Conservation (phyloP, 2,888 invertebrate species). For the Nycteola revayana region DNA sequence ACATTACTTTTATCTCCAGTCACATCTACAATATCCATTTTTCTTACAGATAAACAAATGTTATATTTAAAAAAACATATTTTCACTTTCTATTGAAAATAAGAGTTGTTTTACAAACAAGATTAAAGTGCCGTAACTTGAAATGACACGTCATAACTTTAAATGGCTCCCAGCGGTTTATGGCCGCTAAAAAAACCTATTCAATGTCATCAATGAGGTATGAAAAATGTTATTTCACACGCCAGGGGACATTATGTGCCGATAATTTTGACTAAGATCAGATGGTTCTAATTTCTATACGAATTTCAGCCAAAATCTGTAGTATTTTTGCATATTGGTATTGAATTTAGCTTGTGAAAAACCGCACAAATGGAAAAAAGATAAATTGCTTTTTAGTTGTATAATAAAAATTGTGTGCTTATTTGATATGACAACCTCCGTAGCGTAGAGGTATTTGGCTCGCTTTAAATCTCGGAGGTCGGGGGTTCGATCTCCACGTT, state of each 20-base stretch:
- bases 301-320: too few species aligned
- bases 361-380: too few species aligned
- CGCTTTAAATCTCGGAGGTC: too few species aligned
- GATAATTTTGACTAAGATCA: too few species aligned
- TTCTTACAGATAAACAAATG: slow-evolving; percentile 6
- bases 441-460: too few species aligned
- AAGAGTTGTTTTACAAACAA: slow-evolving; percentile 16
- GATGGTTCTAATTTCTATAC: too few species aligned
- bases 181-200: slow-evolving; percentile 31
- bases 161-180: slow-evolving; percentile 31
- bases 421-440: too few species aligned
- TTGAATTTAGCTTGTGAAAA: too few species aligned
- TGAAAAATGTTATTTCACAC: slow-evolving; percentile 25
- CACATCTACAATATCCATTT: slow-evolving; percentile 3
- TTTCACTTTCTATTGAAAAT: slow-evolving; percentile 19
- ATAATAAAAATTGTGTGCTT: too few species aligned
- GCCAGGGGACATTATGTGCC: slow-evolving; percentile 7
- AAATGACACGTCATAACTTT: slow-evolving; percentile 28
- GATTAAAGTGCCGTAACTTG: slow-evolving; percentile 18
- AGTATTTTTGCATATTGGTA: too few species aligned
- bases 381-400: too few species aligned
- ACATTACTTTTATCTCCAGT: not conserved
- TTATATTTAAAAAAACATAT: slow-evolving; percentile 4
- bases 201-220: slow-evolving; percentile 25
- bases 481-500: too few species aligned